Percentiles rank a stretch among this genome's conserved stretches.
Conservation (phyloP, 2,113 vertebrate species). For the Seriola quinqueradiata region DNA sequence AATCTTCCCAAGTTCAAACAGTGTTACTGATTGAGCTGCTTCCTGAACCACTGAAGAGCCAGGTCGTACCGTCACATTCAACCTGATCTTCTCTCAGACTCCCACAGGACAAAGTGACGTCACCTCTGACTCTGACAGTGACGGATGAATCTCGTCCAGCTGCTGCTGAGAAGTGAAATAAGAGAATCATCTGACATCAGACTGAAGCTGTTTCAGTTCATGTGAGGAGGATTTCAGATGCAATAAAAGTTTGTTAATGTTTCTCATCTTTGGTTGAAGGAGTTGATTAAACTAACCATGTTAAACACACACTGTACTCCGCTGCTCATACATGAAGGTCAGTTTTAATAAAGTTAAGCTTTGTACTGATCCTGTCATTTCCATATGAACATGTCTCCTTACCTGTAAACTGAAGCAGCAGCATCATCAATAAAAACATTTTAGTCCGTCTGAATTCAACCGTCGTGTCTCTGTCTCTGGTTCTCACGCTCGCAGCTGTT, state of each 20-base stretch:
- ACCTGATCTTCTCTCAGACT: background rate
- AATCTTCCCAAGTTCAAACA: accelerated
- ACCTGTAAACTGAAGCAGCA: constrained; percentile 17
- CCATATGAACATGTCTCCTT: background rate
- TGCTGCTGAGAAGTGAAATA: no score
- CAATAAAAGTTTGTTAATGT: no score
- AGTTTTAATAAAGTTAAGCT: background rate
- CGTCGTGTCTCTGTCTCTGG: background rate
- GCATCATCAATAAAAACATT: background rate
- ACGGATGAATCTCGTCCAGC: background rate
- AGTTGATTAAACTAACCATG: no score
- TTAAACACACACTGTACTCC: no score
- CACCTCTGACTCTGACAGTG: constrained; percentile 15
- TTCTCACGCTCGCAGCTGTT: no score
- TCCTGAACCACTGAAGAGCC: accelerated
- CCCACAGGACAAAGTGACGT: constrained; percentile 19
- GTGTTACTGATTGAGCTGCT: accelerated
- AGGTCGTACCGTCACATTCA: background rate
- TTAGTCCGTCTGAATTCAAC: background rate
- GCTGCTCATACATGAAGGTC: no score
- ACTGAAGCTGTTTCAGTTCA: no score
- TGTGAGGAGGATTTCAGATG: no score
- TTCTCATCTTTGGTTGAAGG: no score
- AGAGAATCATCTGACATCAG: no score
- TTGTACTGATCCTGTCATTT: background rate